Conservation (phyloP, 2,113 vertebrate species). For the Malurus cyaneus region DNA sequence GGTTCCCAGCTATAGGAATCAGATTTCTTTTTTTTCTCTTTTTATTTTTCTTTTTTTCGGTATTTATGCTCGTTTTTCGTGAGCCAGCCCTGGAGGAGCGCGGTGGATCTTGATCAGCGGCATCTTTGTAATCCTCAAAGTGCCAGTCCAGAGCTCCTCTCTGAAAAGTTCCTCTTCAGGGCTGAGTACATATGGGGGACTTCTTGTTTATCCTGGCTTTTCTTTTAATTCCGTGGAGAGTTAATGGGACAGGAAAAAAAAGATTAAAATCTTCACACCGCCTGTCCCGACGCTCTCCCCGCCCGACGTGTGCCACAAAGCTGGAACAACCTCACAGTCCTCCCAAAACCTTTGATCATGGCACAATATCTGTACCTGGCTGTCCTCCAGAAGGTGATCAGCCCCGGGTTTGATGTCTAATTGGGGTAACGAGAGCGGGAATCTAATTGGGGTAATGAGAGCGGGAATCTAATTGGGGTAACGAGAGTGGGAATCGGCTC, state of each 20-base stretch:
- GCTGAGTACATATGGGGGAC: background rate
- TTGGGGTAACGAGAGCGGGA: constrained; percentile 7
- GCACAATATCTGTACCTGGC: constrained; percentile 16
- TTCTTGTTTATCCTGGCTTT: constrained; percentile 47
- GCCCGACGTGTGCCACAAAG: constrained; percentile 10
- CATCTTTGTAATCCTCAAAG: constrained; percentile 49
- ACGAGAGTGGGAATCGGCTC: too few species aligned
- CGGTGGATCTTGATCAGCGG: background rate
- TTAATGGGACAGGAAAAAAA: constrained; percentile 40
- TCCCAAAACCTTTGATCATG: constrained; percentile 37
- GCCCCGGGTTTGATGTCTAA: constrained; percentile 42
- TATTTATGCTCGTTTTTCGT: background rate
- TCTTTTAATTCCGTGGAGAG: constrained; percentile 10
- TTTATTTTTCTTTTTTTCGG: background rate
- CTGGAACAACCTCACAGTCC: constrained; percentile 7
- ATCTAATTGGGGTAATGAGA: too few species aligned
- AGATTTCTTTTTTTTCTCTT: background rate
- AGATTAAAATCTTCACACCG: constrained; percentile 30
- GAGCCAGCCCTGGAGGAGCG: background rate
- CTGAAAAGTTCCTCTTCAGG: constrained; percentile 35
- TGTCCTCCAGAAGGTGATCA: constrained; percentile 38
- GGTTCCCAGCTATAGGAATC: background rate
- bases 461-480: too few species aligned
- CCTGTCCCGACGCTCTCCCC: background rate
- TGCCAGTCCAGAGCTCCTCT: background rate